Conservation (phyloP, 1,140 invertebrate species). For the Maniola jurtina region DNA sequence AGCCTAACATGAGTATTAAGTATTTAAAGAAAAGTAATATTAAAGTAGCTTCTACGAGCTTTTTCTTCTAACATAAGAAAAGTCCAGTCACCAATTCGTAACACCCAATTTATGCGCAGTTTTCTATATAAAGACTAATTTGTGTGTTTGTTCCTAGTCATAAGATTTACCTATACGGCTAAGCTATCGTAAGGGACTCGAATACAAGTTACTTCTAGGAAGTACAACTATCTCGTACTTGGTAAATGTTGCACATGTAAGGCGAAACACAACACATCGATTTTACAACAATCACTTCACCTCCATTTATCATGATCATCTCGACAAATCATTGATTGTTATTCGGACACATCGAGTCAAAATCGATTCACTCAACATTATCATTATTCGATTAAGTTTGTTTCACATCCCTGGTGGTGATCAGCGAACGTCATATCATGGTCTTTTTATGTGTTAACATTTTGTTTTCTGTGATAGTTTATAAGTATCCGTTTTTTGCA, state of each 20-base stretch:
- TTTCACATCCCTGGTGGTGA: conserved; percentile 44
- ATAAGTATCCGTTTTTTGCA: conserved; percentile 56
- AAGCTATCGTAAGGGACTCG: conserved; percentile 9
- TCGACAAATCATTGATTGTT: conserved; percentile 26
- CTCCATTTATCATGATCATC: conserved; percentile 45
- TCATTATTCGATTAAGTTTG: conserved; percentile 49
- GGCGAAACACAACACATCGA: conserved; percentile 61
- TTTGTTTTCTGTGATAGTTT: conserved; percentile 59
- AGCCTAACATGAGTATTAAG: too few species aligned
- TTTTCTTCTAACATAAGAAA: not conserved
- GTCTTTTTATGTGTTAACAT: conserved; percentile 53
- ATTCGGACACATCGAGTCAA: conserved; percentile 20
- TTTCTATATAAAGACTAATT: conserved; percentile 17
- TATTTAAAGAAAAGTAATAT: not conserved
- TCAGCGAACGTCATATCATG: conserved; percentile 57
- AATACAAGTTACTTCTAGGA: conserved; percentile 10
- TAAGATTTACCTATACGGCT: conserved; percentile 12
- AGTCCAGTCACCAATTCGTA: conserved; percentile 10
- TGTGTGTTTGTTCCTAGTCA: conserved; percentile 25
- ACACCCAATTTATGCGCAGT: conserved; percentile 1
- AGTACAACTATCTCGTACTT: conserved; percentile 5
- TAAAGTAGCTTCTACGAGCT: not conserved
- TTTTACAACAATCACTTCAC: conserved; percentile 53
- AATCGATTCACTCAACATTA: conserved; percentile 31
- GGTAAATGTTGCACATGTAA: conserved; percentile 22